Base-by-base conservation (phyloP, 1,140 invertebrate genomes). In the Heterodera carotae region DNA sequence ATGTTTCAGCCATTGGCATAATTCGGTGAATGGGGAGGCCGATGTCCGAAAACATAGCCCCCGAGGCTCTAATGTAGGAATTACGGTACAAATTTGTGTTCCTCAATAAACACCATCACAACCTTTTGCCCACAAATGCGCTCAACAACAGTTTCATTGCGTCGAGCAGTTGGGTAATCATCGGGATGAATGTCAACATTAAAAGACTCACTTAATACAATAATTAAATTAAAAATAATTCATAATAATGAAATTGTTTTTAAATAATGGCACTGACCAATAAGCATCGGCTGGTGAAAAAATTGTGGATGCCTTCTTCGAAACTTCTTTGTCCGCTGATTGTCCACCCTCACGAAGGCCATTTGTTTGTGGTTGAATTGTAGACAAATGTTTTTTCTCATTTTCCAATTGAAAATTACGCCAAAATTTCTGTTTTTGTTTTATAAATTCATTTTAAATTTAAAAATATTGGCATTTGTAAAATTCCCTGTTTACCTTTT, bases 41-140 rank as follows among this genome's bases (percentile, higher is more conserved):
- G n/a, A n/a, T n/a, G n/a, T n/a, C n/a, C n/a, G n/a, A n/a, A n/a
- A n/a, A n/a, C n/a, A n/a, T n/a, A n/a, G n/a, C n/a, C n/a, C n/a
- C n/a, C n/a, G n/a, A n/a, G n/a, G n/a, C n/a, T n/a, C n/a, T n/a
- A n/a, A n/a, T n/a, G n/a, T n/a, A n/a, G n/a, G n/a, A n/a, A n/a
- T n/a, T n/a, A n/a, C n/a, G n/a, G n/a, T n/a, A n/a, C n/a, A n/a
- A n/a, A n/a, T n/a, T n/a, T n/a, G n/a, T n/a, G n/a, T n/a, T n/a
- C n/a, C n/a, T n/a, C n/a, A 56, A 18, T 22, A n/a, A 56, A 56
- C 12, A 22, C 22, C 22, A 22, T 18, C 4, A 0, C 48, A 56
- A 94, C 94, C 91, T 94, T 91, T 56, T 90, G 90, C 56, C 93
- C 94, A 90, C 94, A 93, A 88, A 93, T 93, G 84, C 92, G 91